Conservation (phyloP, 2,888 invertebrate species). For the Cepaea hortensis region DNA sequence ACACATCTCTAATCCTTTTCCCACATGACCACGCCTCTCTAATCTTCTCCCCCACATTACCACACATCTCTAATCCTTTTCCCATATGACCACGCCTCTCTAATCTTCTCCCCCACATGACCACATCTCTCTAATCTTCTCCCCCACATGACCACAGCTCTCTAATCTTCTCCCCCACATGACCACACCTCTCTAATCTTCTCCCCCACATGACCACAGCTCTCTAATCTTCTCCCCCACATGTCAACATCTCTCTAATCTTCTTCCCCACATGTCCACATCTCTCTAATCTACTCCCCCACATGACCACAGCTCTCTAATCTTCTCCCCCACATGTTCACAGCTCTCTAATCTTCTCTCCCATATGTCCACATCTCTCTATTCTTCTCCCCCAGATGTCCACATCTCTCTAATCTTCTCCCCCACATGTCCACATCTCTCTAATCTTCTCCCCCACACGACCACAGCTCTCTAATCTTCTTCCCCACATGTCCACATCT, state of each 20-base stretch:
- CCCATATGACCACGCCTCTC: background rate
- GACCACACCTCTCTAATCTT: background rate
- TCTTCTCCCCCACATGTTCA: background rate
- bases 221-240: background rate
- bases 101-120: background rate
- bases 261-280: background rate
- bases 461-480: background rate
- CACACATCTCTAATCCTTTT: background rate
- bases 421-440: background rate
- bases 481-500: background rate
- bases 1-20: background rate
- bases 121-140: background rate
- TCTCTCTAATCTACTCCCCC: background rate
- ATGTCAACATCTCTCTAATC: background rate
- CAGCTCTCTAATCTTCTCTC: background rate
- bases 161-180: background rate
- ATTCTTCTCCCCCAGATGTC: background rate
- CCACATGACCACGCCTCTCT: background rate
- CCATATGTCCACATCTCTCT: background rate
- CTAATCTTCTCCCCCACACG: background rate
- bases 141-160: background rate
- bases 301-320: background rate
- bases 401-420: background rate
- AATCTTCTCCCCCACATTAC: background rate
- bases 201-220: background rate